phyloP scores from a whole-genome alignment of 2,888 invertebrate species.

The Pemphredon lugubris region DNA sequence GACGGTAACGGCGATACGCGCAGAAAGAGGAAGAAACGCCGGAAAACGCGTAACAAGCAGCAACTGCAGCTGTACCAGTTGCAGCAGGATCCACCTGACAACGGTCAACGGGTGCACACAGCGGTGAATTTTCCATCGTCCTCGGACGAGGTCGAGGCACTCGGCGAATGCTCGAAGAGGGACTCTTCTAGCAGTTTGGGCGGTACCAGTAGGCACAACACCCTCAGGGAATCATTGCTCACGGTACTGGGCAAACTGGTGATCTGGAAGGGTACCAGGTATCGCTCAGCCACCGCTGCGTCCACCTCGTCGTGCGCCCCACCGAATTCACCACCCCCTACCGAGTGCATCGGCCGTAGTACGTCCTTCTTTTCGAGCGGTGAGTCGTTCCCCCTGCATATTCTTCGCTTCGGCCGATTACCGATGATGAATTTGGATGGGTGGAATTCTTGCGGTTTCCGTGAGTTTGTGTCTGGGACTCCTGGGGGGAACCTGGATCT shows the following conservation, averaged over 20 bases:
- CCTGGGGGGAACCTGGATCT: no score
- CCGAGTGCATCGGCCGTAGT: conserved; percentile 83
- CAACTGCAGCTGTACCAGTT: conserved; percentile 57
- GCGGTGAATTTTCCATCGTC: conserved; percentile 62
- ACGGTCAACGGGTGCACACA: conserved; percentile 48
- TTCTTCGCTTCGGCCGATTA: not conserved
- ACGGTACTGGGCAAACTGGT: conserved; percentile 86
- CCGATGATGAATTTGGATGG: not conserved
- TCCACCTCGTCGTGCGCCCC: conserved; percentile 81
- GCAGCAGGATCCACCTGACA: conserved; percentile 31
- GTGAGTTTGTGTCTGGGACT: no score
- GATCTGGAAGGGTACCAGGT: conserved; percentile 82
- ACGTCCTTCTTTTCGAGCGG: conserved; percentile 78
- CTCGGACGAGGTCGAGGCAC: conserved; percentile 70
- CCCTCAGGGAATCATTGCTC: conserved; percentile 85
- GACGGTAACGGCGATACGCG: conserved; percentile 70
- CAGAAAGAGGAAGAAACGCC: conserved; percentile 73
- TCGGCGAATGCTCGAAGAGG: conserved; percentile 75
- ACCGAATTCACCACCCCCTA: conserved; percentile 79
- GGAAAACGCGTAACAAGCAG: conserved; percentile 72
- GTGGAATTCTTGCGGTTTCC: no score
- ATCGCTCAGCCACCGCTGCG: conserved; percentile 79
- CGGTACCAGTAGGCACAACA: conserved; percentile 79
- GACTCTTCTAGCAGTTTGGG: conserved; percentile 79
- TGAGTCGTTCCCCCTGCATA: conserved; percentile 65